Conservation (phyloP, 2,113 vertebrate species). For the Semicossyphus pulcher region DNA sequence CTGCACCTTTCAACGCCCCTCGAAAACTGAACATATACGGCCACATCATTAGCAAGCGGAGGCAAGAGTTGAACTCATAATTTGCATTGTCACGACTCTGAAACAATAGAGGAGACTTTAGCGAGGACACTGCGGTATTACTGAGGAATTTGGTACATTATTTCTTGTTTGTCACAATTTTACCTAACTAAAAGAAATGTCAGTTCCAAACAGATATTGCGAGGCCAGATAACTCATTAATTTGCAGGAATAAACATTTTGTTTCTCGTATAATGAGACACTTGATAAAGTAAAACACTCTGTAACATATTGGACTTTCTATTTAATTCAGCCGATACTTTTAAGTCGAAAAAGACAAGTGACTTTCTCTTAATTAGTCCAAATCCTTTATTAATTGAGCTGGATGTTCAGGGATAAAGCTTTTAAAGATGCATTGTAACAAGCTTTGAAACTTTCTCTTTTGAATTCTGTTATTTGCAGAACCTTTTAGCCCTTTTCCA, state of each 20-base stretch:
- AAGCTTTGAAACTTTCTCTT: neutral
- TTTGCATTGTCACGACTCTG: slow-evolving; percentile 52
- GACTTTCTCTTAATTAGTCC: slow-evolving; percentile 17
- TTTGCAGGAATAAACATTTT: slow-evolving; percentile 23
- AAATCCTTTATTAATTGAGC: neutral
- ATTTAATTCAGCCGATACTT: slow-evolving; percentile 9
- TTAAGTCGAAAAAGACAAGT: slow-evolving; percentile 8
- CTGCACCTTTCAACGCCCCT: slow-evolving; percentile 28
- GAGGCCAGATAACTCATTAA: slow-evolving; percentile 23
- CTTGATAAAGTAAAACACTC: neutral
- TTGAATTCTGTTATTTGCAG: neutral
- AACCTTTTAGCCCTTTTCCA: neutral
- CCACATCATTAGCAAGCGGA: slow-evolving; percentile 53
- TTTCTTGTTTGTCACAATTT: slow-evolving; percentile 53
- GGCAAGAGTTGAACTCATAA: slow-evolving; percentile 39
- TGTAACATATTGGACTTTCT: slow-evolving; percentile 23
- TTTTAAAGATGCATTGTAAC: neutral
- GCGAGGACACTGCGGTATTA: slow-evolving; percentile 35
- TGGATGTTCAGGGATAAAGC: no score
- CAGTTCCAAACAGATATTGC: slow-evolving; percentile 38
- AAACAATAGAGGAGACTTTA: no score
- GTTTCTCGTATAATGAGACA: slow-evolving; percentile 28
- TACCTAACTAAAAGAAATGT: no score
- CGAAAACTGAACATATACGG: slow-evolving; percentile 38
- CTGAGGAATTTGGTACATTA: no score